Evolutionary conservation across 2,888 invertebrate species (phyloP).

Genomic region (Chalcis sispes): DNA sequence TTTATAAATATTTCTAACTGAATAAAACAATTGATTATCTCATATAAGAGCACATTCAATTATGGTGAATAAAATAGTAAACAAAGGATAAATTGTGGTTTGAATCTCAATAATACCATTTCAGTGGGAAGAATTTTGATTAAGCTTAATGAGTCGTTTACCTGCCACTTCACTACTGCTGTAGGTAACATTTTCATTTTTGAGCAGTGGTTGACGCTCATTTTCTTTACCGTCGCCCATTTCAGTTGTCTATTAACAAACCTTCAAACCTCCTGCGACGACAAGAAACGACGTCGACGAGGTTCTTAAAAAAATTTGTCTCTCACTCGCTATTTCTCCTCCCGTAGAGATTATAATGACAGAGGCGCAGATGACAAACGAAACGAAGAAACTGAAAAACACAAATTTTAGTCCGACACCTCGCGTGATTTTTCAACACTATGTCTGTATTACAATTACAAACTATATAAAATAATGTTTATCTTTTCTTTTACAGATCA

Average conservation of each 20-base stretch:
- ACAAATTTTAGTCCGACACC: constrained; percentile 26
- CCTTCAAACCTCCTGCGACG: constrained; percentile 12
- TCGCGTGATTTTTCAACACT: constrained; percentile 40
- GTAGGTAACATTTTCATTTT: constrained; percentile 72
- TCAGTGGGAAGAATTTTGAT: background rate
- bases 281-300: constrained; percentile 12
- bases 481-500: too few species aligned
- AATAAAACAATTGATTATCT: too few species aligned
- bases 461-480: too few species aligned
- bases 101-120: too few species aligned
- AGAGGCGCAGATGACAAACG: constrained; percentile 36
- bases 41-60: too few species aligned
- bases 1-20: too few species aligned
- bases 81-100: too few species aligned
- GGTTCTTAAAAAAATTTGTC: background rate
- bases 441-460: background rate
- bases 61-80: too few species aligned
- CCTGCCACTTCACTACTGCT: constrained; percentile 60
- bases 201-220: constrained; percentile 81
- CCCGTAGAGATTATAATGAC: background rate
- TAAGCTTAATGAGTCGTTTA: constrained; percentile 21
- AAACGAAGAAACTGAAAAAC: constrained; percentile 2
- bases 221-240: constrained; percentile 83
- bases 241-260: background rate
- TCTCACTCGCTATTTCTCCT: background rate